Evolutionary conservation across 2,113 vertebrate genomes (phyloP), one percentile per base, ranked within the genome.

Genomic region (Monarcha castaneiventris): DNA sequence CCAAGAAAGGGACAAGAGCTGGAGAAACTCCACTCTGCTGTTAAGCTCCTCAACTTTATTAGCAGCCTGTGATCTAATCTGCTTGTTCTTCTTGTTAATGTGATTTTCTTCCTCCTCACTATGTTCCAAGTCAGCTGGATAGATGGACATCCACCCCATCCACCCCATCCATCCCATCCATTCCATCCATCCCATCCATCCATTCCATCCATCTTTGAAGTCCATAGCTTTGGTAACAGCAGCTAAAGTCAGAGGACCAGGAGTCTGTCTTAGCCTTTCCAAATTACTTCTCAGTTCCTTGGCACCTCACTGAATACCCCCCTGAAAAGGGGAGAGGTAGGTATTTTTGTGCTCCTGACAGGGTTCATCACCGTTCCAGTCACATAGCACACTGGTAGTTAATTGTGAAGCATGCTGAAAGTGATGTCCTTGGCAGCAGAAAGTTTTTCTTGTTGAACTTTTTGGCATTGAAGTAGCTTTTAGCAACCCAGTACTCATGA

Each of bases 401-500:
- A 91, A 92, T 92, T 67, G 64, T 67, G 90, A 81, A 89, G 37
- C 58, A 2, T 73, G 52, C 46, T 91, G 73, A 82, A 92, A 89
- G 84, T 83, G 58, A 69, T 76, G 81, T 73, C 77, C 67, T 89
- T 94, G 86, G 80, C 95, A 94, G 74, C 33, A 67, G 11, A 49
- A 84, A 72, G 46, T 84, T 95, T 91, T 89, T 73, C 66, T 73
- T 89, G 73, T 92, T 91, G 88, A 89, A 91, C 77, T 83, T 43
- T 58, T 89, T 96, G 94, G 87, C 91, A 62, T 74, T 35, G 77
- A 87, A 78, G 21, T 89, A 54, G 62, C 92, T 90, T 92, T 92
- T 73, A 84, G 80, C 80, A 85, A 94, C 89, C 78, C 46, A 48
- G 37, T 87, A 68, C 46, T 94, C 78, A 48, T 71, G 92, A 91